Percentiles rank a stretch among this genome's conserved stretches.
These are phyloP conservation scores for Macrochelys suwanniensis DNA, from an alignment of 2,797 vertebrate genomes.

Conservation along the genomic window DNA sequence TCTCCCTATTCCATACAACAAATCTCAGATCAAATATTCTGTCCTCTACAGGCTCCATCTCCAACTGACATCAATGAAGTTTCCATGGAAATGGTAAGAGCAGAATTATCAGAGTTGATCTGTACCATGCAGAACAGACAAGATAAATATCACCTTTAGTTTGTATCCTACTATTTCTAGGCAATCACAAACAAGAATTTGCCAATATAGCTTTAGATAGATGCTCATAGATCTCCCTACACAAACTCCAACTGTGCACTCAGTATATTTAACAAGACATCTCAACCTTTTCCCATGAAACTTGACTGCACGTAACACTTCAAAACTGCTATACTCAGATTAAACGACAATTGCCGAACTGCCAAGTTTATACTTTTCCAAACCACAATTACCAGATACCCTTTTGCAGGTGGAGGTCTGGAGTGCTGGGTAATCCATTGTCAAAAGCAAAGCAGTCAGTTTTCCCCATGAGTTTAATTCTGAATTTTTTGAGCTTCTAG, in stretches of 20 bases:
- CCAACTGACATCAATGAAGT: not conserved
- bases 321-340: not conserved
- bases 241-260: not conserved
- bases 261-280: not conserved
- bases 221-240: accelerated
- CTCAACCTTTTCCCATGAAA: accelerated
- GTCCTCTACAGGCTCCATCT: not conserved
- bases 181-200: not conserved
- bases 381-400: not conserved
- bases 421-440: accelerated
- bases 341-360: accelerated
- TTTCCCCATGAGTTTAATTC: not conserved
- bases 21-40: not conserved
- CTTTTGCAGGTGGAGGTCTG: not conserved
- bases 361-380: not conserved
- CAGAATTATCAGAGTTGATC: not conserved
- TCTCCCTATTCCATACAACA: not conserved
- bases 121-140: not conserved
- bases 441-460: not conserved
- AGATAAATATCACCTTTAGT: not conserved
- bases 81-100: not conserved
- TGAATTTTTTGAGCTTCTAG: not conserved
- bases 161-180: not conserved
- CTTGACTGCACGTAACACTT: not conserved
- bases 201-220: accelerated